Percentiles rank a stretch among this genome's conserved stretches.
These are phyloP conservation scores for Chymomyza caudatula DNA, from an alignment of 2,888 invertebrate genomes.

Conservation along the genomic window DNA sequence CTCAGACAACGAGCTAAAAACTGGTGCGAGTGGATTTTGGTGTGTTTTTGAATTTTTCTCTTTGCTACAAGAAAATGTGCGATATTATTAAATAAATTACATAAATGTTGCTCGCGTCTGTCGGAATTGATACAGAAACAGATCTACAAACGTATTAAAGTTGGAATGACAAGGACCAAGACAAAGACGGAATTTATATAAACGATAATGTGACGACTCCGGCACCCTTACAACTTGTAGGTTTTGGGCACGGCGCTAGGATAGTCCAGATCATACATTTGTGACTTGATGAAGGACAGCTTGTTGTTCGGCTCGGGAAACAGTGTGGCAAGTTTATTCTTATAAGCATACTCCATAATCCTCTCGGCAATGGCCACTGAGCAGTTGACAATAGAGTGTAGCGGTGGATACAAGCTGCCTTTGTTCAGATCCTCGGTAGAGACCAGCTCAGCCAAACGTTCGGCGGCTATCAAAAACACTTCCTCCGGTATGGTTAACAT, in stretches of 20 bases:
- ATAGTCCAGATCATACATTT: slow-evolving; percentile 88
- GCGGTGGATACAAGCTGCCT: slow-evolving; percentile 95
- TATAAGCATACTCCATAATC: slow-evolving; percentile 90
- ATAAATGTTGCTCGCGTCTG: slow-evolving; percentile 36
- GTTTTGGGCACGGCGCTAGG: slow-evolving; percentile 83
- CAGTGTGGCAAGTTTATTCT: slow-evolving; percentile 86
- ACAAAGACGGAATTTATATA: neutral
- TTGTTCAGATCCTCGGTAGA: slow-evolving; percentile 87
- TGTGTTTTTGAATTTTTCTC: slow-evolving; percentile 20
- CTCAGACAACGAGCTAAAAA: neutral
- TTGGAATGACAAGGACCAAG: slow-evolving; percentile 13
- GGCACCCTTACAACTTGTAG: slow-evolving; percentile 66
- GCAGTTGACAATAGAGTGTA: slow-evolving; percentile 88
- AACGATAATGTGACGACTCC: neutral
- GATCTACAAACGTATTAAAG: slow-evolving; percentile 32
- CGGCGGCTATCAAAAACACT: slow-evolving; percentile 93
- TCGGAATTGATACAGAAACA: neutral
- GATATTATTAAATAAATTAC: slow-evolving; percentile 63
- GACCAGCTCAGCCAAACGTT: slow-evolving; percentile 90
- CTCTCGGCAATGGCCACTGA: slow-evolving; percentile 91
- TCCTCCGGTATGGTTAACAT: slow-evolving; percentile 94
- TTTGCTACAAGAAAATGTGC: slow-evolving; percentile 32
- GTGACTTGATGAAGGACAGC: slow-evolving; percentile 86
- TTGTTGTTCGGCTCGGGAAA: slow-evolving; percentile 87
- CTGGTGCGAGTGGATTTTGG: slow-evolving; percentile 3